phyloP scores from a whole-genome alignment of 2,888 invertebrate genomes.

The Drosophila hawaiiensis region DNA sequence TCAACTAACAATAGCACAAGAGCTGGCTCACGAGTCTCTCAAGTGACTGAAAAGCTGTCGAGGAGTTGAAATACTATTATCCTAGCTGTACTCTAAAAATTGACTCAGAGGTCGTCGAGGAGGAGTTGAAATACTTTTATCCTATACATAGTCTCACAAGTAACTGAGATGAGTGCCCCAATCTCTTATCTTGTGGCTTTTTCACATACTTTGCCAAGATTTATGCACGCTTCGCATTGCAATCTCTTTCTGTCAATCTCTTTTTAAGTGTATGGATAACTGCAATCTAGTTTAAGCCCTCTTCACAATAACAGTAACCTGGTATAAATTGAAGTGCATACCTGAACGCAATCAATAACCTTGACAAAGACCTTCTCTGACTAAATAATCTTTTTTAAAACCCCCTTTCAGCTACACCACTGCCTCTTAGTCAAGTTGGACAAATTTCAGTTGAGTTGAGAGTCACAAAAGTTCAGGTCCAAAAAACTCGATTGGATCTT shows the following conservation, averaged over 20 bases:
- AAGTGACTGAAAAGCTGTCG: background rate
- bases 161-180: background rate
- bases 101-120: background rate
- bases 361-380: constrained; percentile 28
- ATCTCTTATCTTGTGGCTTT: background rate
- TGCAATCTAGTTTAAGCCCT: constrained; percentile 8
- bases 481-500: constrained; percentile 61
- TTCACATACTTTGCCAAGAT: background rate
- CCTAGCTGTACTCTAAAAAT: background rate
- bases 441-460: constrained; percentile 25
- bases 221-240: background rate
- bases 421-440: constrained; percentile 30
- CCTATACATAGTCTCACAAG: background rate
- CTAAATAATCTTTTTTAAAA: background rate
- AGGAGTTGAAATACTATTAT: background rate
- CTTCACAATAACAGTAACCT: background rate
- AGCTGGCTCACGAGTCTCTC: background rate
- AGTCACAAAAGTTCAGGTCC: constrained; percentile 4
- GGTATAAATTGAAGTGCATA: background rate
- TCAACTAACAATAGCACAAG: background rate
- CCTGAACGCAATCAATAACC: constrained; percentile 12
- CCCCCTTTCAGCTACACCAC: constrained; percentile 36
- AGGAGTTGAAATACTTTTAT: background rate
- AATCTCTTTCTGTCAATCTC: constrained; percentile 12
- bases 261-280: background rate